phyloP scores from a whole-genome alignment of 37 sponge, comb jelly and placozoan genomes.

The Oscarella lobularis region DNA sequence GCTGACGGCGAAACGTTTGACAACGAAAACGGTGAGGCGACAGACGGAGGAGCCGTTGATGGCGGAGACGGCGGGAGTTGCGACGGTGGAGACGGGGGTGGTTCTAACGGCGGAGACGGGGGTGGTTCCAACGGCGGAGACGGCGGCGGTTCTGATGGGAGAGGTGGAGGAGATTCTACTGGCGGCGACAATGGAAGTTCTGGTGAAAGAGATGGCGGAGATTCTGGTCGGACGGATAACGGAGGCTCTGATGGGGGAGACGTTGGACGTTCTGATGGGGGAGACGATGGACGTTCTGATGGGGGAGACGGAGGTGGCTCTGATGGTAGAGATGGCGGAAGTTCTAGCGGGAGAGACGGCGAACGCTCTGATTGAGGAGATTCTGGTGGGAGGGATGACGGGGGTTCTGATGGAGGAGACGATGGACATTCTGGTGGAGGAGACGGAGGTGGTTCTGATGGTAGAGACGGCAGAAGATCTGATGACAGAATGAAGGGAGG shows the following conservation, averaged over 20 bases:
- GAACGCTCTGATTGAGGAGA: neutral
- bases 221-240: neutral
- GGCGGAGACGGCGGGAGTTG: neutral
- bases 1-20: neutral
- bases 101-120: neutral
- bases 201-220: neutral
- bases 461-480: too few relatives aligned
- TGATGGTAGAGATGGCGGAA: conserved; percentile 1
- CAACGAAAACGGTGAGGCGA: neutral
- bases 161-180: neutral
- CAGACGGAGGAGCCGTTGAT: neutral
- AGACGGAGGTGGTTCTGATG: neutral
- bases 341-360: neutral
- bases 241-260: neutral
- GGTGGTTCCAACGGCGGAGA: neutral
- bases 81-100: neutral
- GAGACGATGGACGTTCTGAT: neutral
- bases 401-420: neutral
- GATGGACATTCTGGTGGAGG: too few relatives aligned
- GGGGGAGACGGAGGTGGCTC: neutral
- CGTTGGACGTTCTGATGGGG: neutral
- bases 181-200: neutral
- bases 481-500: neutral
- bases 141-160: too few relatives aligned
- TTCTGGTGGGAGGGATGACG: neutral